Evolutionary conservation across 2,888 invertebrate genomes (phyloP), one percentile per base, ranked within the genome.

Genomic region (Dasysyrphus tricinctus): DNA sequence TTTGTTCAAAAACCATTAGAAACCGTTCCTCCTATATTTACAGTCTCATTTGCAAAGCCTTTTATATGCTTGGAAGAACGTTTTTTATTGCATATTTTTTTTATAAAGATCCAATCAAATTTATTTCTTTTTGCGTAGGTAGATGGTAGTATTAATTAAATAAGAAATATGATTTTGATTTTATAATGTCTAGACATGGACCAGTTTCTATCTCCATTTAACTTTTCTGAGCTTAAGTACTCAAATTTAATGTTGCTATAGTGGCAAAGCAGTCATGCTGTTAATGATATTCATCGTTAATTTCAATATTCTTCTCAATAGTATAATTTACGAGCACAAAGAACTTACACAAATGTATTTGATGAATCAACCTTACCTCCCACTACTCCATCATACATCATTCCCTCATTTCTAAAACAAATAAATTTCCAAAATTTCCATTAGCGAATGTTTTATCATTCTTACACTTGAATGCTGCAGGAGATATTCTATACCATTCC

Each of bases 381-480:
- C 42, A 3, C 12, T 5, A 39, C 9, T 54, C 29, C 8, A 2
- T 24, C 3, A 3, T 24, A 24, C 24, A 1, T 24, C 24, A 14
- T 12, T 11, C 5, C n/a, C 51, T 2, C 3, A 11, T 11, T 19
- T 16, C 19, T 67, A 67, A 54, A 24, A 54, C 54, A 54, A 69
- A 69, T 69, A 54, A 34, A 37, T 49, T 67, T 49, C 24, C 1
- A 16, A 67, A 67, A 67, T 49, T 8, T 42, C 49, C 54, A 51
- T 69, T 51, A 51, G 51, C 54, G 11, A 69, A 42, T 54, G 51
- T 51, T 69, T 67, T 67, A 65, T 63, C 51, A 63, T 79, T 87
- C 39, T 78, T 88, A 80, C 80, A 67, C 76, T 73, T 73, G 65
- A 87, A 81, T 79, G 88, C 81, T 87, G 78, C 42, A 83, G 72